Conservation (phyloP, 2,888 invertebrate genomes). For the Chalcis sispes region DNA sequence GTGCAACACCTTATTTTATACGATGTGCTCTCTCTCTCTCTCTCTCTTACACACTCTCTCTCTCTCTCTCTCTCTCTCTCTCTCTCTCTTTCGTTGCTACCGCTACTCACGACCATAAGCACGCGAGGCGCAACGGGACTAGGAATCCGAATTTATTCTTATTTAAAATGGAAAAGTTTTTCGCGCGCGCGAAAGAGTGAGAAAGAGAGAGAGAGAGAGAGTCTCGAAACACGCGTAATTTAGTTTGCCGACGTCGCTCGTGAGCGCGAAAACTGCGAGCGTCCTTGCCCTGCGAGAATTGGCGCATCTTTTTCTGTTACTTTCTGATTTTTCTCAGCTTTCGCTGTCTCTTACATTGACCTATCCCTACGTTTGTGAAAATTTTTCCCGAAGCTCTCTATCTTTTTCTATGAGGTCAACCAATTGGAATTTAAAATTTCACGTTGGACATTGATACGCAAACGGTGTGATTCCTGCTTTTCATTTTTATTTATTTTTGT, state of each 20-base stretch:
- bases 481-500: no score
- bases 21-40: no score
- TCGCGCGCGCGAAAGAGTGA: background rate
- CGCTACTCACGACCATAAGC: slow-evolving; percentile 57
- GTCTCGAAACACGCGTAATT: slow-evolving; percentile 68
- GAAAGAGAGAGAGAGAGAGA: background rate
- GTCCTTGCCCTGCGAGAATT: slow-evolving; percentile 13
- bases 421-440: background rate
- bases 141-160: slow-evolving; percentile 70
- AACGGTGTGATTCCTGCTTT: no score
- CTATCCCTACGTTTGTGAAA: background rate
- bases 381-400: slow-evolving; percentile 28
- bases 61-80: no score
- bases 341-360: background rate
- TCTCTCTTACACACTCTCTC: no score
- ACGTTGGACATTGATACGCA: background rate
- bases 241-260: slow-evolving; percentile 61
- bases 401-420: no score
- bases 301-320: no score
- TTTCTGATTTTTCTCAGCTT: slow-evolving; percentile 33
- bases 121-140: slow-evolving; percentile 48
- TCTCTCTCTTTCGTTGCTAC: no score
- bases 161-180: slow-evolving; percentile 71
- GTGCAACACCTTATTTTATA: slow-evolving; percentile 24
- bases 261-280: background rate